Conservation (phyloP, 2,113 vertebrate species). For the Bettongia penicillata region DNA sequence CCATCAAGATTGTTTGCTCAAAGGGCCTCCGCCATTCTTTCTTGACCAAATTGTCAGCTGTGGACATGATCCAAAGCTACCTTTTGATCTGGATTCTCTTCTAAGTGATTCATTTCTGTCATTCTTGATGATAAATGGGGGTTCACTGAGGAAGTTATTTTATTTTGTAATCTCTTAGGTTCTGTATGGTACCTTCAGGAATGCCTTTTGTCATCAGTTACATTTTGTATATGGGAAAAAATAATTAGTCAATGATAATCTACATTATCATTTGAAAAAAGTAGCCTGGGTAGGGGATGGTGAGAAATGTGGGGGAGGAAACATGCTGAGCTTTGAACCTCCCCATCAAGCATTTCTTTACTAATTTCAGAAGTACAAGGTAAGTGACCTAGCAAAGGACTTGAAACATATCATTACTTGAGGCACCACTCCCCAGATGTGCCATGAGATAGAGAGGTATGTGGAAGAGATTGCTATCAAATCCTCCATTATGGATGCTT, state of each 20-base stretch:
- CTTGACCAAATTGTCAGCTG: background rate
- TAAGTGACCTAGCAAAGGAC: background rate
- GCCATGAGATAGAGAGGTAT: background rate
- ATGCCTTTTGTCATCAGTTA: background rate
- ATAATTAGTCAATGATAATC: background rate
- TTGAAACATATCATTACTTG: background rate
- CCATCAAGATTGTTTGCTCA: background rate
- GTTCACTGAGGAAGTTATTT: background rate
- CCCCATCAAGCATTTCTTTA: background rate
- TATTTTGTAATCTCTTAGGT: background rate
- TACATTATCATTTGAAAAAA: conserved; percentile 24
- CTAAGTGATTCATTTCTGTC: background rate
- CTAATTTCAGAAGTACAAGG: background rate
- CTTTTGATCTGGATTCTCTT: background rate
- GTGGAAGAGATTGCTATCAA: background rate
- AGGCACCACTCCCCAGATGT: background rate
- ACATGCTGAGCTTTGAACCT: background rate
- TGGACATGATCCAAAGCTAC: background rate
- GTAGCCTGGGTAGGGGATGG: background rate
- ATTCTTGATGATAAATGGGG: background rate
- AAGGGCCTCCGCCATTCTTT: background rate
- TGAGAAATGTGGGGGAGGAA: background rate
- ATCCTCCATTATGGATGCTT: background rate
- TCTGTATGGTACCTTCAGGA: background rate
- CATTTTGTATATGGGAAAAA: conserved; percentile 22